phyloP scores from a whole-genome alignment of 1,140 invertebrate genomes.

The Atta texana region DNA sequence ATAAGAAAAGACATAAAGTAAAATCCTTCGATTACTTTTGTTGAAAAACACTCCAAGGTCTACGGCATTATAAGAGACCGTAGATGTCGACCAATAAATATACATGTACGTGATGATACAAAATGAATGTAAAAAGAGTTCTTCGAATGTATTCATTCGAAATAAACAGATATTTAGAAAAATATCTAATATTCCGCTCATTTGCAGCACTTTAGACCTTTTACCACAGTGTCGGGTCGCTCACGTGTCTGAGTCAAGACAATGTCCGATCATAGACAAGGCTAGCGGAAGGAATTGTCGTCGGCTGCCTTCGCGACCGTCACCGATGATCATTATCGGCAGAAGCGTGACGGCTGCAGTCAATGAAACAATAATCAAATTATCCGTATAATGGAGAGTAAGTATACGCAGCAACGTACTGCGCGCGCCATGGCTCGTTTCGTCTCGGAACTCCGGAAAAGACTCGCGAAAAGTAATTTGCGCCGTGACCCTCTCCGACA shows the following conservation, averaged over 20 bases:
- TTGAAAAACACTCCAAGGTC: conserved; percentile 12
- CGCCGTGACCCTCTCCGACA: conserved; percentile 68
- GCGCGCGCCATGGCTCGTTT: background rate
- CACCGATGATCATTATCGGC: conserved; percentile 63
- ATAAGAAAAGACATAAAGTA: conserved; percentile 26
- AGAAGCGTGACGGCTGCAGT: conserved; percentile 42
- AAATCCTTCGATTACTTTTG: conserved; percentile 14
- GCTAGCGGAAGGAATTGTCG: conserved; percentile 55
- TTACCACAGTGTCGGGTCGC: background rate
- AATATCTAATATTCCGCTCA: background rate
- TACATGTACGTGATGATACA: background rate
- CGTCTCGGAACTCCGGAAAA: conserved; percentile 61
- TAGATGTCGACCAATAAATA: conserved; percentile 17
- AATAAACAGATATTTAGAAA: background rate
- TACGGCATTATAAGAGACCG: background rate
- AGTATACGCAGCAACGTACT: background rate
- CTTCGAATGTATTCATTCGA: too few species aligned
- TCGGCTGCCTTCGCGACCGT: conserved; percentile 22
- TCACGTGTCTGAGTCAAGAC: background rate
- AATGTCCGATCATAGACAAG: conserved; percentile 7
- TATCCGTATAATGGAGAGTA: conserved; percentile 47
- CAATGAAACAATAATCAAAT: conserved; percentile 74
- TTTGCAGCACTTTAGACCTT: background rate
- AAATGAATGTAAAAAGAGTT: background rate
- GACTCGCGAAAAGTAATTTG: conserved; percentile 72